Evolutionary conservation across 2,113 vertebrate species (phyloP).

Genomic region (Sisor rabdophorus): DNA sequence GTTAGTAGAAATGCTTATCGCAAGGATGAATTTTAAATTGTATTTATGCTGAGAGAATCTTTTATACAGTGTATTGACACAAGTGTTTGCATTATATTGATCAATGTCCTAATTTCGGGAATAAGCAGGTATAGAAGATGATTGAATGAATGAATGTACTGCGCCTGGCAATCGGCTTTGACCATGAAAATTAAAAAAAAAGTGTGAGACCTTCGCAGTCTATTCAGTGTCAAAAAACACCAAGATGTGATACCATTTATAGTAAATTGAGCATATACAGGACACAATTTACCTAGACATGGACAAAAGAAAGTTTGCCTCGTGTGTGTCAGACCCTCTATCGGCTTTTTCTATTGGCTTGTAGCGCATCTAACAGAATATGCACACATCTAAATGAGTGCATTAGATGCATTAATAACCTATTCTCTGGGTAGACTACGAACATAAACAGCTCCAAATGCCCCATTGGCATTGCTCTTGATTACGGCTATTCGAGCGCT

Average conservation of each 20-base stretch:
- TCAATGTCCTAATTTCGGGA: neutral
- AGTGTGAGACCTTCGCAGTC: neutral
- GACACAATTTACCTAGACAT: neutral
- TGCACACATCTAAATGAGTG: conserved; percentile 33
- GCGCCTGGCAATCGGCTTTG: neutral
- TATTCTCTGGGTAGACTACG: conserved; percentile 21
- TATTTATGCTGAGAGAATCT: neutral
- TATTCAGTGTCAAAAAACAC: neutral
- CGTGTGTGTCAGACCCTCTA: neutral
- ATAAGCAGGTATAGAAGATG: too few species aligned
- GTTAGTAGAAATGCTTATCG: neutral
- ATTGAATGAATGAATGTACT: too few species aligned
- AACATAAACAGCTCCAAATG: conserved; percentile 23
- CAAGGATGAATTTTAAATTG: neutral
- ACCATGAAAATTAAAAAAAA: conserved; percentile 3
- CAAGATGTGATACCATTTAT: neutral
- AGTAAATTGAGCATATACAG: neutral
- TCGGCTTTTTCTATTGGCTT: neutral
- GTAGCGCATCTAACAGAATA: too few species aligned
- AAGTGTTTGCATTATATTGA: neutral
- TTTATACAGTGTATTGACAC: neutral
- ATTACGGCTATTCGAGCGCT: conserved; percentile 31
- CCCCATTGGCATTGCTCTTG: conserved; percentile 19
- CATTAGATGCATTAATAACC: conserved; percentile 22
- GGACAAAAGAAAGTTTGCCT: neutral